Evolutionary conservation across 2,113 vertebrate genomes (phyloP), one percentile per base, ranked within the genome.

Genomic region (Peucedramus taeniatus): DNA sequence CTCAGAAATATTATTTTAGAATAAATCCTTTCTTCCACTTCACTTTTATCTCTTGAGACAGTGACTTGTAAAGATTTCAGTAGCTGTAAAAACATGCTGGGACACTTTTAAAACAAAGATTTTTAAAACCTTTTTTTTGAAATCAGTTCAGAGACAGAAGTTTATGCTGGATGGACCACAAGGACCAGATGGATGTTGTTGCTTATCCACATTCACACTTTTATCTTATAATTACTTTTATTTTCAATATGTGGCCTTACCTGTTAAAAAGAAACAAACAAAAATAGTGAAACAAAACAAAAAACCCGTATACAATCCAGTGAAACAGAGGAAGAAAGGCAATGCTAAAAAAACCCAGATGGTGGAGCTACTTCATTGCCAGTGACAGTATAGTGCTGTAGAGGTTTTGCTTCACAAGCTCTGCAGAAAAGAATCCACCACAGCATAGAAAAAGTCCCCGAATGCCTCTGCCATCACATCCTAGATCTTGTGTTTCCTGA

Each of bases 311-410:
- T 16, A 15, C 2, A 51, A 23, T 13, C 4, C 20, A 31, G 21
- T 40, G 33, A 30, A 63, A 35, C 0, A 50, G 68, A 76, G 7
- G 9, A 87, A 33, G 37, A 50, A 27, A 21, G 63, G 96, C 91
- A 91, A 80, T 97, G 94, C 83, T 77, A 7, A 78, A 96, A 91
- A 72, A 31, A 0, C 49, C 97, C 98, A 98, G 96, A 16, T 49
- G 96, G 93, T 98, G 98, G 97, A 90, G 96, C 97, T 97, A 89
- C 82, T 68, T 92, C 97, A 96, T 59, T 96, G 83, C 71, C 20
- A 44, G 90, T 94, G 90, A 96, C 83, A 39, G 22, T 13, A 14
- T 7, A 21, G 13, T 1, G 15, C 49, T 21, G 42, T 1, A 0
- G 15, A 50, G 24, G 42, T 51, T 87, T 42, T 53, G 13, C 61